These are phyloP conservation scores for Himalopsyche tibetana DNA, from an alignment of 2,888 invertebrate genomes.

Conservation along the genomic window DNA sequence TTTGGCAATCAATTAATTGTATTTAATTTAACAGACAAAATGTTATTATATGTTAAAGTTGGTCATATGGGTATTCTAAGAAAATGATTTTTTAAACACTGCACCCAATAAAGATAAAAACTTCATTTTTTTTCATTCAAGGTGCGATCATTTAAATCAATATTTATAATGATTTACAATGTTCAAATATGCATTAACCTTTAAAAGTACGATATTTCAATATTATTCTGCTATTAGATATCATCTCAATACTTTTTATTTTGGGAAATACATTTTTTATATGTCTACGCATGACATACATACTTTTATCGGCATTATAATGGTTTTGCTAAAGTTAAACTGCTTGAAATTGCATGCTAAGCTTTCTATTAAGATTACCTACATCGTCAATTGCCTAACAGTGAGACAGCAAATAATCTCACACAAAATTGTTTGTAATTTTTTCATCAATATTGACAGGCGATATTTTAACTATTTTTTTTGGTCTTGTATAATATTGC, in stretches of 20 bases:
- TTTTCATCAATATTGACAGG: too few species aligned
- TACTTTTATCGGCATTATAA: not conserved
- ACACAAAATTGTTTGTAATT: too few species aligned
- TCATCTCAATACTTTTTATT: not conserved
- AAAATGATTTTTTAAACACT: not conserved
- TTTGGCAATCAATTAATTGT: not conserved
- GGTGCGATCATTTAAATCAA: conserved; percentile 16
- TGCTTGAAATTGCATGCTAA: not conserved
- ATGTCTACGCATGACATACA: not conserved
- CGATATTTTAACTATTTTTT: too few species aligned
- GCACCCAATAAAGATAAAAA: too few species aligned
- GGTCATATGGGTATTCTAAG: not conserved
- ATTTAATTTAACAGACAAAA: not conserved
- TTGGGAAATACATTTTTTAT: not conserved
- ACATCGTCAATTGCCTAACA: not conserved
- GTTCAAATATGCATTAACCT: not conserved
- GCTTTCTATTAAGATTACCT: not conserved
- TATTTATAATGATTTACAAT: not conserved
- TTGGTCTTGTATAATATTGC: too few species aligned
- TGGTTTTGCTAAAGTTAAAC: not conserved
- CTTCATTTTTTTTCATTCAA: not conserved
- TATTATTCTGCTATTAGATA: too few species aligned
- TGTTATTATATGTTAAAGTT: not conserved
- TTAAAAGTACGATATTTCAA: too few species aligned
- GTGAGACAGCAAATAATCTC: not conserved